These are phyloP conservation scores for Notarius lentiginosus DNA, from an alignment of 2,113 vertebrate genomes.

Conservation along the genomic window DNA sequence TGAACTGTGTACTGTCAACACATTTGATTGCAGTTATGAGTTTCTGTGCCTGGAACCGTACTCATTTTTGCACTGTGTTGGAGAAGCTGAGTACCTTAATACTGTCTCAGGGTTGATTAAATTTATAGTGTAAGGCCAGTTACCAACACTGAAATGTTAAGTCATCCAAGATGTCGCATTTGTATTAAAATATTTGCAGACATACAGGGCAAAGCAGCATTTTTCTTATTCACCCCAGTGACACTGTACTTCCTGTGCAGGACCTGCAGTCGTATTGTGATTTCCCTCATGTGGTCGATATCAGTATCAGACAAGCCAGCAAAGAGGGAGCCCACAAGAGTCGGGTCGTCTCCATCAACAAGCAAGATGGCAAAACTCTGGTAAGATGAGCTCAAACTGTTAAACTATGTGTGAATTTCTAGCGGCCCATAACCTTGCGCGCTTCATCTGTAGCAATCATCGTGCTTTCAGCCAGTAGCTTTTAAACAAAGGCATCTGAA, in stretches of 20 bases:
- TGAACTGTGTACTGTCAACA: not conserved
- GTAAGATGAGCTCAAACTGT: slow-evolving; percentile 65
- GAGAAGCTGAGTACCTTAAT: not conserved
- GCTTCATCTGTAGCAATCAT: not conserved
- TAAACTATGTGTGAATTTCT: not conserved
- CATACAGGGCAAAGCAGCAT: not conserved
- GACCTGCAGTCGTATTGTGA: slow-evolving; percentile 92
- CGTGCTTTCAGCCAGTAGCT: not conserved
- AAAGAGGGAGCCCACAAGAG: slow-evolving; percentile 87
- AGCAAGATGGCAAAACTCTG: slow-evolving; percentile 87
- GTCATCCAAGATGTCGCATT: not conserved
- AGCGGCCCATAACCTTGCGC: not conserved
- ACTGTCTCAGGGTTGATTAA: not conserved
- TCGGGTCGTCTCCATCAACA: slow-evolving; percentile 92
- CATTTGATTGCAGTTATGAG: not conserved
- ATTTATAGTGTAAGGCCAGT: not conserved
- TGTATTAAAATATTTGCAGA: not conserved
- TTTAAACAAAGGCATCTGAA: not conserved
- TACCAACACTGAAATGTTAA: not conserved
- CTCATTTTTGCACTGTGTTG: not conserved
- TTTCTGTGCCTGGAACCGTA: not conserved
- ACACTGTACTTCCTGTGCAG: slow-evolving; percentile 61
- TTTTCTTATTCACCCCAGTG: not conserved
- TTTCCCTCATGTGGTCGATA: slow-evolving; percentile 94
- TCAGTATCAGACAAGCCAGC: slow-evolving; percentile 92